These are phyloP conservation scores for Melanocharis versteri DNA, from an alignment of 2,113 vertebrate genomes.

Conservation along the genomic window DNA sequence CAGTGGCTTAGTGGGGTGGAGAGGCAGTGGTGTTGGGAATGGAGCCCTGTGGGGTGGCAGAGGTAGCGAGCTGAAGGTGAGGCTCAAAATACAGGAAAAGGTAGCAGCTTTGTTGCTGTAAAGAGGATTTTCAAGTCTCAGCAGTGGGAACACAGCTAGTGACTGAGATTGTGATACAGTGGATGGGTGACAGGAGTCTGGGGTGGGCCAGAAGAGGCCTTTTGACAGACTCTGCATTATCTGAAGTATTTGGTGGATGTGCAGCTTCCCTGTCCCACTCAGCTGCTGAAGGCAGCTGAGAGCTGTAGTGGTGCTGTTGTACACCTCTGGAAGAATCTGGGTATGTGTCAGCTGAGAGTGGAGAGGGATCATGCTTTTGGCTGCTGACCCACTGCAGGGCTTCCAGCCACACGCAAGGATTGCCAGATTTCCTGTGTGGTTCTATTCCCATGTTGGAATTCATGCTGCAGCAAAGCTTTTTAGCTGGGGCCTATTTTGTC, in stretches of 20 bases:
- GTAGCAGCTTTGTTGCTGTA: neutral
- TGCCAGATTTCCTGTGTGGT: neutral
- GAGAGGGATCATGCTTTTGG: neutral
- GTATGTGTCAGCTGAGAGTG: neutral
- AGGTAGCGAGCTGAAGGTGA: neutral
- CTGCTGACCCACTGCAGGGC: neutral
- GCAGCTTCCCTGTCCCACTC: neutral
- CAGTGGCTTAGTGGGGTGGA: neutral
- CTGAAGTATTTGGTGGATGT: neutral
- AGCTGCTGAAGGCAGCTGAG: neutral
- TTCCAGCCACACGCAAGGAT: neutral
- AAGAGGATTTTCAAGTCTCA: neutral
- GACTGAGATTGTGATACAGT: neutral
- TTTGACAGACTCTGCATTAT: accelerated
- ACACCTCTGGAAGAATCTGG: neutral
- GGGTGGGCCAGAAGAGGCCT: too few relatives aligned
- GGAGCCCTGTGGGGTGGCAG: neutral
- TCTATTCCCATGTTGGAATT: neutral
- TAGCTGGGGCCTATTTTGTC: neutral
- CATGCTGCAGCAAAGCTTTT: neutral
- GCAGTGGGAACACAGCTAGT: neutral
- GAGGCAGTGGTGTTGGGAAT: neutral
- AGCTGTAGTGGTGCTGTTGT: neutral
- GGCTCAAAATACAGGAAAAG: neutral
- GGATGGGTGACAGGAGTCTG: neutral